A percentile compares a stretch with the other conserved stretches of the same genome.
Conservation (phyloP, 1,140 invertebrate species). For the Lepidostoma basale region DNA sequence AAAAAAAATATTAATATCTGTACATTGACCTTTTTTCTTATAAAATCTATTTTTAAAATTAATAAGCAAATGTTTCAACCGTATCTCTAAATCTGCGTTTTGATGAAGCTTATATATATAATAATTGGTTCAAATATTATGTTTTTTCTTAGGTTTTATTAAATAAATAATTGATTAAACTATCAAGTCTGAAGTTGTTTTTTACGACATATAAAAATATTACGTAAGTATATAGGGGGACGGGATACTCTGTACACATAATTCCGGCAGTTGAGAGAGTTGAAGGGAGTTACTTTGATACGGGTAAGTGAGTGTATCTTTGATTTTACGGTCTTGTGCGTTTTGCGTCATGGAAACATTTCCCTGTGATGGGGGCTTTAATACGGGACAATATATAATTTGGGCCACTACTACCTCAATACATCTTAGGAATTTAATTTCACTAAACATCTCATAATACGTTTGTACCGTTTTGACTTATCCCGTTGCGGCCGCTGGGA, state of each 20-base stretch:
- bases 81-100: no score
- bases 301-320: slow-evolving; percentile 43
- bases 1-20: no score
- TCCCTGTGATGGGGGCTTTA: slow-evolving; percentile 13
- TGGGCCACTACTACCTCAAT: slow-evolving; percentile 7
- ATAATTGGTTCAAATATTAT: no score
- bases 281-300: slow-evolving; percentile 36
- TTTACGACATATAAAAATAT: no score
- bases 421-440: slow-evolving; percentile 9
- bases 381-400: slow-evolving; percentile 14
- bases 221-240: no score
- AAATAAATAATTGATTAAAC: no score
- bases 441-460: neutral
- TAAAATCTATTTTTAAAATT: no score
- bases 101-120: no score
- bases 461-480: slow-evolving; percentile 8
- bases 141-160: no score
- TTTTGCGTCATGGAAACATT: slow-evolving; percentile 18
- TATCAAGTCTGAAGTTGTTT: no score
- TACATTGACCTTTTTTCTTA: no score
- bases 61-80: no score
- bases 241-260: neutral
- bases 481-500: neutral
- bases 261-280: slow-evolving; percentile 16
- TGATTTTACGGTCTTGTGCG: slow-evolving; percentile 44